These are phyloP conservation scores for Molorchus minor DNA, from an alignment of 2,888 invertebrate species.

Conservation along the genomic window DNA sequence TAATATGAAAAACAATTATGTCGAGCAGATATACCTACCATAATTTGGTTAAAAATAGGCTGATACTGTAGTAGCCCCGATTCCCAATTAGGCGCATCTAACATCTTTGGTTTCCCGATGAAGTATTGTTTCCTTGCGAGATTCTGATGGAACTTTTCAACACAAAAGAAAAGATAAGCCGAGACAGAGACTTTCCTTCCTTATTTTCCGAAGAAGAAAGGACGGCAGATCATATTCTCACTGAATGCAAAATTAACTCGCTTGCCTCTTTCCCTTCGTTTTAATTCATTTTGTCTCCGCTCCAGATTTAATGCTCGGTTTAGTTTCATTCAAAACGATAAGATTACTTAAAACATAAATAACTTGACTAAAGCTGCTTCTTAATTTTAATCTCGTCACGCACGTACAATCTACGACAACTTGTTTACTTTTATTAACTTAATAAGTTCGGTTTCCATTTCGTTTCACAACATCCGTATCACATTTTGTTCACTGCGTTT, in stretches of 20 bases:
- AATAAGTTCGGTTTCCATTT: conserved; percentile 26
- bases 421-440: conserved; percentile 40
- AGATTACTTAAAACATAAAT: conserved; percentile 57
- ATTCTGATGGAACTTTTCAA: conserved; percentile 55
- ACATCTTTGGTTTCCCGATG: conserved; percentile 48
- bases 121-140: conserved; percentile 57
- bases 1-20: too few relatives aligned
- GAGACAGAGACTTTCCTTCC: conserved; percentile 52
- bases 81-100: conserved; percentile 54
- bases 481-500: too few relatives aligned
- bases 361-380: conserved; percentile 55
- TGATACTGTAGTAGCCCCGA: conserved; percentile 37
- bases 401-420: conserved; percentile 43
- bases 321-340: conserved; percentile 55
- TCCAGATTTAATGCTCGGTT: conserved; percentile 57
- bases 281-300: conserved; percentile 53
- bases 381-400: conserved; percentile 52
- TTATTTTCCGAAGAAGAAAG: conserved; percentile 55
- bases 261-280: conserved; percentile 47
- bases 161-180: conserved; percentile 59
- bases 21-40: too few relatives aligned
- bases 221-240: conserved; percentile 57
- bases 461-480: conserved; percentile 20
- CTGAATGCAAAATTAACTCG: conserved; percentile 57
- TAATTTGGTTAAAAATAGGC: too few relatives aligned